phyloP scores from a whole-genome alignment of 2,888 invertebrate genomes.

The Ceramica pisi region DNA sequence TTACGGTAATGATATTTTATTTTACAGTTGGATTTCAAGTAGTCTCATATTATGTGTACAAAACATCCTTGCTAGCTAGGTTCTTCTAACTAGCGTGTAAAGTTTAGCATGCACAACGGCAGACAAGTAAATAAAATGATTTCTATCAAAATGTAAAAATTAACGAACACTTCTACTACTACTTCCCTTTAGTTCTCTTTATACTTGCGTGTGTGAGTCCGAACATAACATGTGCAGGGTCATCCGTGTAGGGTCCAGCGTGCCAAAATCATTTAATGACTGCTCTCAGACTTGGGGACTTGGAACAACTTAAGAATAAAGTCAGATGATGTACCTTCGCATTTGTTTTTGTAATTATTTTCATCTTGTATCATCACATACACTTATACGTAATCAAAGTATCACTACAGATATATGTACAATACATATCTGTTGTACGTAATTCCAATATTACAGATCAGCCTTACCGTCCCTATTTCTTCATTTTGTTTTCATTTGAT shows the following conservation, averaged over 20 bases:
- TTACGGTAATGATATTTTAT: conserved; percentile 30
- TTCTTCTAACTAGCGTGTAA: not conserved
- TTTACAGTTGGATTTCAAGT: not conserved
- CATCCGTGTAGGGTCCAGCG: conserved; percentile 35
- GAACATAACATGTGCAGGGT: conserved; percentile 12
- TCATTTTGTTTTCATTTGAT: too few species aligned
- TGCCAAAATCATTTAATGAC: conserved; percentile 46
- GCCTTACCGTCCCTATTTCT: too few species aligned
- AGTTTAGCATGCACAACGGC: not conserved
- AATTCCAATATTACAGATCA: too few species aligned
- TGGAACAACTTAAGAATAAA: conserved; percentile 11
- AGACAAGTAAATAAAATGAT: not conserved
- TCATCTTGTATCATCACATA: too few species aligned
- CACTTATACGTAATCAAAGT: too few species aligned
- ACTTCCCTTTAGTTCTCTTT: not conserved
- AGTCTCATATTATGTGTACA: not conserved
- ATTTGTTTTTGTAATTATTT: not conserved
- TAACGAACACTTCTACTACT: not conserved
- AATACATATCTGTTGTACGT: too few species aligned
- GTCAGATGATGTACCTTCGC: not conserved
- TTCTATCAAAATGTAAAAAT: not conserved
- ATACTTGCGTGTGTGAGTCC: not conserved
- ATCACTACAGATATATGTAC: too few species aligned
- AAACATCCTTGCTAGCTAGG: not conserved
- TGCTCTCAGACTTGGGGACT: not conserved